A percentile compares a stretch with the other conserved stretches of the same genome.
phyloP scores from a whole-genome alignment of 2,797 vertebrate species.

The Oceanodroma leucorhoa region DNA sequence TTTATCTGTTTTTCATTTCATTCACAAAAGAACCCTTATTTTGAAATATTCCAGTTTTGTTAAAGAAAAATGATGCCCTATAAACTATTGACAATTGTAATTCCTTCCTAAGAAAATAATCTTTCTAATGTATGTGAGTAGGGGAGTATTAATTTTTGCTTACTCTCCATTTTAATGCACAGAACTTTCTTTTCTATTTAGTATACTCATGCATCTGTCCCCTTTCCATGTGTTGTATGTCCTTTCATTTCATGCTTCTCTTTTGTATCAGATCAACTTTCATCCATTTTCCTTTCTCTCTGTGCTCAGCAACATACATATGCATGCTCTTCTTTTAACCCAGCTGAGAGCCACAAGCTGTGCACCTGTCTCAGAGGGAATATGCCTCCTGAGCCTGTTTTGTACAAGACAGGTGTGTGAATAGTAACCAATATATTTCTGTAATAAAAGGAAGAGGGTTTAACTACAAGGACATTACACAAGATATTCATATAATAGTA shows the following conservation, averaged over 20 bases:
- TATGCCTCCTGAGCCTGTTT: not conserved
- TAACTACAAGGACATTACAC: not conserved
- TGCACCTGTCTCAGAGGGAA: slow-evolving; percentile 14
- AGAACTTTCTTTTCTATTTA: not conserved
- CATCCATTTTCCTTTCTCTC: slow-evolving; percentile 23
- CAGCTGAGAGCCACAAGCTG: slow-evolving; percentile 7
- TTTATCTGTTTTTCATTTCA: slow-evolving; percentile 20
- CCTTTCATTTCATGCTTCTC: slow-evolving; percentile 17
- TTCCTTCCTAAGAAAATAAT: not conserved
- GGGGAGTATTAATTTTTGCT: not conserved
- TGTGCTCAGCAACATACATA: not conserved
- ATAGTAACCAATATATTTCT: not conserved
- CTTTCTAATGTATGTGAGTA: not conserved
- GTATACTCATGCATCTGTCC: not conserved
- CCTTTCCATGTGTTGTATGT: not conserved
- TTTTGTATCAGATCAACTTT: slow-evolving; percentile 19
- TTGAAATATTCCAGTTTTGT: not conserved
- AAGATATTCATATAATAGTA: not conserved
- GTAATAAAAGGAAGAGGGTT: not conserved
- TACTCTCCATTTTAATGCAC: not conserved
- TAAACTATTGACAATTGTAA: not conserved
- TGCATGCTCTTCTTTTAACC: slow-evolving; percentile 13
- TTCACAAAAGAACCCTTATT: not conserved
- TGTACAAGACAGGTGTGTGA: not conserved
- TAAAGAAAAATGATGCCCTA: not conserved